Percentiles rank a stretch among this genome's conserved stretches.
Conservation (phyloP, 2,888 invertebrate genomes). For the Troides aeacus region DNA sequence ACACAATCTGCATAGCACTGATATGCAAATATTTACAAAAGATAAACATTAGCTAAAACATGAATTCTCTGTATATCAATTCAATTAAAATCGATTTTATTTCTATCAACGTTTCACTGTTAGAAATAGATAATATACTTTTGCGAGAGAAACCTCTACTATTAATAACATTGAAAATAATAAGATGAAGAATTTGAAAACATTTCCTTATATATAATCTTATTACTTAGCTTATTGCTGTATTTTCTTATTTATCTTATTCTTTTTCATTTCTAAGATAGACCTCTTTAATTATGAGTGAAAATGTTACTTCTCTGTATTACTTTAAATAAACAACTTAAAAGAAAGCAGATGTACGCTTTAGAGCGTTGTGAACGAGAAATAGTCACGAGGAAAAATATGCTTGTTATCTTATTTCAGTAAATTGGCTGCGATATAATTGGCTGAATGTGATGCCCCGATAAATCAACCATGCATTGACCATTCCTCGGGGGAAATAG, state of each 20-base stretch:
- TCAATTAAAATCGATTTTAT: background rate
- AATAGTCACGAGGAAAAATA: constrained; percentile 5
- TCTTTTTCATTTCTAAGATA: background rate
- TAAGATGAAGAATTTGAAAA: too few relatives aligned
- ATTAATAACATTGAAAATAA: too few relatives aligned
- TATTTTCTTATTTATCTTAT: too few relatives aligned
- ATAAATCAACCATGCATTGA: constrained; percentile 18
- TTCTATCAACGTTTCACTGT: too few relatives aligned
- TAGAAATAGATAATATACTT: too few relatives aligned
- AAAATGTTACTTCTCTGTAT: background rate
- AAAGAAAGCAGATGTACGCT: background rate
- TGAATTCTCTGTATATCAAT: background rate
- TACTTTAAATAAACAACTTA: background rate
- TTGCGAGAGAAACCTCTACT: too few relatives aligned
- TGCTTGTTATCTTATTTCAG: constrained; percentile 9
- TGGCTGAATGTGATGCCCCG: constrained; percentile 8
- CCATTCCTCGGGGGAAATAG: background rate
- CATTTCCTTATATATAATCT: too few relatives aligned
- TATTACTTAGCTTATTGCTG: too few relatives aligned
- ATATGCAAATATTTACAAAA: background rate
- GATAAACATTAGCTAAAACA: background rate
- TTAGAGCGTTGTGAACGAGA: background rate
- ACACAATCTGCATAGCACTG: background rate
- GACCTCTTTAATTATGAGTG: background rate
- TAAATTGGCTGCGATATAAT: constrained; percentile 12